A percentile compares a stretch with the other conserved stretches of the same genome.
These are phyloP conservation scores for Drosophila lacteicornis DNA, from an alignment of 1,140 invertebrate genomes.

Conservation along the genomic window DNA sequence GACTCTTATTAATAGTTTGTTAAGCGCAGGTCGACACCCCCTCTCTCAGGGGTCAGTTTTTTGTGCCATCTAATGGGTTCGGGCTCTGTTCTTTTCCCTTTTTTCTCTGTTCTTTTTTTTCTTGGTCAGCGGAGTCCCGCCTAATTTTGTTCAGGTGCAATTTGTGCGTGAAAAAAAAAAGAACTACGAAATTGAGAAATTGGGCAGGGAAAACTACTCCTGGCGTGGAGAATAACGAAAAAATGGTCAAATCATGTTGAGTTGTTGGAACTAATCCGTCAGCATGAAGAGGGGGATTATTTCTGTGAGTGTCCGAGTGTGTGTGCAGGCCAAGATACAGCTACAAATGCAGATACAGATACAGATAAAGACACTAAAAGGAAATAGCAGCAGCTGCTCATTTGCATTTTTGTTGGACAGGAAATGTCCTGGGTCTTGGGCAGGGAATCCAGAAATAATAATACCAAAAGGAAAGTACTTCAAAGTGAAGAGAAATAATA, in stretches of 20 bases:
- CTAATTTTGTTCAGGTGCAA: constrained; percentile 83
- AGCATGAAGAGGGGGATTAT: constrained; percentile 69
- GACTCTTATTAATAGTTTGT: constrained; percentile 78
- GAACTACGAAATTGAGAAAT: constrained; percentile 21
- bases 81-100: constrained; percentile 1
- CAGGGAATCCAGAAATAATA: not conserved
- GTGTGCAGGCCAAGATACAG: constrained; percentile 18
- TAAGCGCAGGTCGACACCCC: constrained; percentile 79
- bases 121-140: constrained; percentile 24
- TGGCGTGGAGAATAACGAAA: constrained; percentile 18
- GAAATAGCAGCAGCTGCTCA: constrained; percentile 46
- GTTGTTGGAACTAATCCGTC: constrained; percentile 79
- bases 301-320: constrained; percentile 17
- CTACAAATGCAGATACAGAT: constrained; percentile 30
- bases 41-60: constrained; percentile 47
- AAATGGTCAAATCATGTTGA: constrained; percentile 80
- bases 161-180: constrained; percentile 70
- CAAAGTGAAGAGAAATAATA: not conserved
- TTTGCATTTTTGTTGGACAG: constrained; percentile 32
- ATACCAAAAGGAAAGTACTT: too few relatives aligned
- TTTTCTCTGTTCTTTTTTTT: constrained; percentile 19
- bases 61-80: constrained; percentile 73
- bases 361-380: constrained; percentile 25
- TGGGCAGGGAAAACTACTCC: constrained; percentile 15
- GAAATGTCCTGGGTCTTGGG: constrained; percentile 4